Evolutionary conservation across 64 coral and sea anemone species (phyloP).

Genomic region (Pocillopora verrucosa): DNA sequence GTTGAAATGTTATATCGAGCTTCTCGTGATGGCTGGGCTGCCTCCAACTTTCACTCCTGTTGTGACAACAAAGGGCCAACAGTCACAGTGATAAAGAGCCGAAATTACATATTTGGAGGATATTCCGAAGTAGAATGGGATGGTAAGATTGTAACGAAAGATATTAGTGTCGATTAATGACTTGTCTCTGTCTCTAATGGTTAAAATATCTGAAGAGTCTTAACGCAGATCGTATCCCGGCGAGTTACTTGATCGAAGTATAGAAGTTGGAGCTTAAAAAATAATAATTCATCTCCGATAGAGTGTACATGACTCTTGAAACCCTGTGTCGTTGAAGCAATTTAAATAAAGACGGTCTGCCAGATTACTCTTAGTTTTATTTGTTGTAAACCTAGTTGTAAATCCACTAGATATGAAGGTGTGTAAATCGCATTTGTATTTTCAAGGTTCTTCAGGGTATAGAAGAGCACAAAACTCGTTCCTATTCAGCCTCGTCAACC

Average conservation of each 20-base stretch:
- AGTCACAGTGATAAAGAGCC: neutral
- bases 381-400: too few species aligned
- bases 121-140: neutral
- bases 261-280: too few species aligned
- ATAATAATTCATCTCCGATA: too few species aligned
- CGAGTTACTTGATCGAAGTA: too few species aligned
- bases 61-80: neutral
- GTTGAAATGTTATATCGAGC: neutral
- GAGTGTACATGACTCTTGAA: too few species aligned
- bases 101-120: neutral
- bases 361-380: neutral
- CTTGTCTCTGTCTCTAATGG: neutral
- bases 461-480: neutral
- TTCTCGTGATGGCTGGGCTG: neutral
- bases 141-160: neutral
- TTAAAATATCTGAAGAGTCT: neutral
- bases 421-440: neutral
- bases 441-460: neutral
- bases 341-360: too few species aligned
- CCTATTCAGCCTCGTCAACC: constrained; percentile 7
- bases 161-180: neutral
- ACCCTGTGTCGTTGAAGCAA: too few species aligned
- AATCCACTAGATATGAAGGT: neutral
- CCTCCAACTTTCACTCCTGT: neutral
- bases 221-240: too few species aligned